Base-by-base conservation (phyloP, 2,113 vertebrate genomes). In the Pterocles burchelli region DNA sequence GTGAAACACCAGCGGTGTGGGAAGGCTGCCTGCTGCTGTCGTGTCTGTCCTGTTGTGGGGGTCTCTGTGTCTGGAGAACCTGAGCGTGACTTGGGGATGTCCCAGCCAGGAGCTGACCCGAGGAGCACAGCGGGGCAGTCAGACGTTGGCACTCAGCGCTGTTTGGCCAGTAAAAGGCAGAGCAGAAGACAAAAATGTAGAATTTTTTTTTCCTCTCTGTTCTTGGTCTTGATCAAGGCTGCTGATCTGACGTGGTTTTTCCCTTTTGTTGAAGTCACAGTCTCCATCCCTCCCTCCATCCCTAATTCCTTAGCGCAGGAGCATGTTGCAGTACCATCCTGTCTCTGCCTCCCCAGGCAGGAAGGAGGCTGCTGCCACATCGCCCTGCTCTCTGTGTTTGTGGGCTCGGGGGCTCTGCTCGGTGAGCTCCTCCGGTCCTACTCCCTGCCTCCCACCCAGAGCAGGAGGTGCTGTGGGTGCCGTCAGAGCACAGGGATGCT, bases 1-100 rank as follows among this genome's bases (percentile, higher is more conserved):
- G 16, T 28, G 25, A 45, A 34, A 41, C 28, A 4, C 29, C 13
- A 19, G 52, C 2, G 3, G 3, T 0, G 10, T 0, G 0, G 67
- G 36, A 77, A 43, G 49, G 82, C 5, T 24, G 17, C 55, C 58
- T 74, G 85, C 93, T 85, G 75, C 79, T 33, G 31, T 28, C 7
- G 7, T 13, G 1, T 55, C 84, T 31, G 10, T 33, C 26, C 48
- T 13, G 2, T 15, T 55, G 67, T 34, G 89, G 78, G 46, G 49
- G 29, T 70, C 74, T 12, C 34, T 59, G 66, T 43, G 24, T 5
- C 9, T 76, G 41, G 51, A 72, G 55, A 51, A 25, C 38, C 31
- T 72, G 29, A 81, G 31, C 75, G 72, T 73, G 62, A 33, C 24
- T 72, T 86, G 48, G 83, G 67, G 83, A 8, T 20, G 57, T 33